Base-by-base conservation (phyloP, 2,113 vertebrate genomes). In the Cyanocitta stelleri region DNA sequence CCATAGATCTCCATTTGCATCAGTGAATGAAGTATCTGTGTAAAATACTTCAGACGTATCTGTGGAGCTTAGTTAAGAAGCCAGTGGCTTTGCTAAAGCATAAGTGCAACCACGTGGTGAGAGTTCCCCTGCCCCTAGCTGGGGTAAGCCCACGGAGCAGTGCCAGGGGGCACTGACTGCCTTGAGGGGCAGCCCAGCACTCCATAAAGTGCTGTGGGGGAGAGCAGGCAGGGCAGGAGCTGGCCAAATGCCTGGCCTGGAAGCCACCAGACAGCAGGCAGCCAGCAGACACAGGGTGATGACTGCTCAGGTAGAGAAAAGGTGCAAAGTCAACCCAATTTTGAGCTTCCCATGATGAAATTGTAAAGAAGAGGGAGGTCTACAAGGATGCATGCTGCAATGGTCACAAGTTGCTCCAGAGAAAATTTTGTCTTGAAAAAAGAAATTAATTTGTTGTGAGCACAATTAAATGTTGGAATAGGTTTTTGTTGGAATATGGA, bases 351-450 rank as follows among this genome's bases (percentile, higher is more conserved):
- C 4, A 2, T 8, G 13, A 39, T 51, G 37, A 67, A 67, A 58
- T 18, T 35, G 30, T 0, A 64, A 27, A 63, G 5, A 27, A 59
- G 5, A 56, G 10, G 12, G 32, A 77, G 12, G 10, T 56, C 43
- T 61, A 16, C 27, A 39, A 37, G 14, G 7, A 20, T 59, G 11
- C 2, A 23, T 0, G 0, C 7, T 55, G 32, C 13, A 77, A 7
- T 1, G 4, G 7, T 48, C 52, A 30, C 43, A 71, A 30, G 10
- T 19, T 63, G 4, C 27, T 89, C 48, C 61, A 63, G 49, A 7
- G 26, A 43, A 89, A 74, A 84, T 35, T 77, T 54, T 46, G 8
- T 51, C 30, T 67, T 43, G 7, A 67, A 62, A 37, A 6, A 37
- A 76, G 29, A 67, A 76, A 83, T n/a, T 52, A 22, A 51, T 17